A percentile compares a stretch with the other conserved stretches of the same genome.
Conservation (phyloP, 2,797 vertebrate genomes). For the Onychomys leucogaster region DNA sequence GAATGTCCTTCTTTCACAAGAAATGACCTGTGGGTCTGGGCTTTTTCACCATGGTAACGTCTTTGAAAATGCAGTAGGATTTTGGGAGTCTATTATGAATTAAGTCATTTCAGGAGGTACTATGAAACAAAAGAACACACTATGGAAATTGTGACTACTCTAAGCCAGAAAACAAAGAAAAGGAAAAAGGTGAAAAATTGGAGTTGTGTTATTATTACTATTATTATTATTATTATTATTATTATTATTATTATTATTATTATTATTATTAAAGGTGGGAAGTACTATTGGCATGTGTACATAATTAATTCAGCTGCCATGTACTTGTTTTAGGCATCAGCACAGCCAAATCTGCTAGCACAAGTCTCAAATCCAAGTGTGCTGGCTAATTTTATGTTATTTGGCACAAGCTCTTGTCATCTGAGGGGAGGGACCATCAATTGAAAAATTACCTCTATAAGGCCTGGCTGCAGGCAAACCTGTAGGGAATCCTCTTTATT, state of each 20-base stretch:
- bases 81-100: not conserved
- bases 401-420: not conserved
- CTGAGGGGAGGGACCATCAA: not conserved
- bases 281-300: not conserved
- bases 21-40: not conserved
- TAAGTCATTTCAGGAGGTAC: conserved; percentile 12
- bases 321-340: not conserved
- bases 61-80: not conserved
- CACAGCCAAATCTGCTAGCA: not conserved
- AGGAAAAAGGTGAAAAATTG: not conserved
- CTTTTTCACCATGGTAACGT: not conserved
- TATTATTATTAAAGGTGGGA: not conserved
- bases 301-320: not conserved
- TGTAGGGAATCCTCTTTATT: not conserved
- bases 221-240: no score
- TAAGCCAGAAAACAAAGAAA: not conserved
- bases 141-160: not conserved
- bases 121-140: not conserved
- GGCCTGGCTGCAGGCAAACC: not conserved
- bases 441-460: not conserved
- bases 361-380: not conserved
- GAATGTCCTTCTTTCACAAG: conserved; percentile 6
- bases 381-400: not conserved
- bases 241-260: no score
- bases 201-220: no score